Base-by-base conservation (phyloP, 2,888 invertebrate species). In the Crepidodera aurea region DNA sequence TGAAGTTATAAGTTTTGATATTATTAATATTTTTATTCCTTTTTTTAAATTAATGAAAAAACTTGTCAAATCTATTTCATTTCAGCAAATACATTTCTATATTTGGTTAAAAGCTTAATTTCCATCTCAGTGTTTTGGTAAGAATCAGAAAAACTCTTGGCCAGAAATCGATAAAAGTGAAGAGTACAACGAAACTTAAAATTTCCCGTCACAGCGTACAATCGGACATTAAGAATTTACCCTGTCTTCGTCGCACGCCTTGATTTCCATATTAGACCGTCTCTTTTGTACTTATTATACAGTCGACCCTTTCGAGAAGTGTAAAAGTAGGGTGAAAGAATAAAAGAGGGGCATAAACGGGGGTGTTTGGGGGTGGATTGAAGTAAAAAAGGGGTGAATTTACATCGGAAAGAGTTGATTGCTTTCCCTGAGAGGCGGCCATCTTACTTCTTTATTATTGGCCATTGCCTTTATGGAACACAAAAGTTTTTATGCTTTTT, bases 271-370 rank as follows among this genome's bases (percentile, higher is more conserved):
- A 40, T 56, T 25, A 29, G 29, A 25, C 62, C 48, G 15, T 37
- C 57, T 51, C 62, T 65, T 54, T 63, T 61, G 61, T 53, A 66
- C 65, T 67, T 64, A 64, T 73, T 67, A 64, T 67, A 53, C 61
- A 66, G 39, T 57, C 60, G 69, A 74, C 75, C 75, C 74, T 77
- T 74, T 72, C 74, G 71, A 72, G 75, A 78, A 78, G 77, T 78
- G 78, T 78, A 79, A 79, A 79, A 79, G 79, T 79, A 79, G 79
- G 79, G 79, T 79, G 79, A 79, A 79, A 79, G 79, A 79, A 79
- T 78, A 78, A 78, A 78, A 79, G 78, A 79, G 79, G 78, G 78
- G 78, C 75, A 76, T 76, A 75, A 78, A 78, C 74, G 75, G 73
- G 75, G 73, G 76, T 72, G 74, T 72, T 74, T 72, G 75, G 74